phyloP scores from a whole-genome alignment of 2,888 invertebrate species.

The Eristalis tenax region DNA sequence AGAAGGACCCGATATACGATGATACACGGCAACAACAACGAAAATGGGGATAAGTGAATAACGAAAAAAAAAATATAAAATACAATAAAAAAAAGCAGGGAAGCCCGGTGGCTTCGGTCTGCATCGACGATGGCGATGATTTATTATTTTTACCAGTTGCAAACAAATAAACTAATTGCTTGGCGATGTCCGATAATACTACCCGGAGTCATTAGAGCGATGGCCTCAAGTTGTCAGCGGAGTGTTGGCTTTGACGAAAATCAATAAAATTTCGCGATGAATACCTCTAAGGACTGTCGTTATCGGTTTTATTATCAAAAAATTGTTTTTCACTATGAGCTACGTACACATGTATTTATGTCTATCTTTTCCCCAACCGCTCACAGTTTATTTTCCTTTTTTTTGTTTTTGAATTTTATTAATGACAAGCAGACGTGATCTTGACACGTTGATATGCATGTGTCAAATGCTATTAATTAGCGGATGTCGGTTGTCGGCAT shows the following conservation, averaged over 20 bases:
- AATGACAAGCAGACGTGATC: constrained; percentile 58
- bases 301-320: constrained; percentile 5
- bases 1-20: constrained; percentile 17
- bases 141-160: constrained; percentile 67
- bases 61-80: neutral
- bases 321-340: neutral
- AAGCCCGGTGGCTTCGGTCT: constrained; percentile 53
- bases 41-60: constrained; percentile 62
- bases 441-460: constrained; percentile 65
- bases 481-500: constrained; percentile 52
- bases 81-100: constrained; percentile 18
- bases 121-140: constrained; percentile 55
- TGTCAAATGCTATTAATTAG: constrained; percentile 68
- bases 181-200: constrained; percentile 60
- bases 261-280: constrained; percentile 45
- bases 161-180: constrained; percentile 70
- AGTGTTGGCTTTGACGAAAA: constrained; percentile 19
- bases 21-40: constrained; percentile 27
- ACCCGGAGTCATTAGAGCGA: constrained; percentile 5
- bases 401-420: constrained; percentile 42
- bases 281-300: constrained; percentile 24
- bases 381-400: neutral
- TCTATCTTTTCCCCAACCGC: neutral
- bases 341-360: neutral
- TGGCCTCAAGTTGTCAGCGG: neutral